Conservation (phyloP, 1,140 invertebrate species). For the Ladona fulva region DNA sequence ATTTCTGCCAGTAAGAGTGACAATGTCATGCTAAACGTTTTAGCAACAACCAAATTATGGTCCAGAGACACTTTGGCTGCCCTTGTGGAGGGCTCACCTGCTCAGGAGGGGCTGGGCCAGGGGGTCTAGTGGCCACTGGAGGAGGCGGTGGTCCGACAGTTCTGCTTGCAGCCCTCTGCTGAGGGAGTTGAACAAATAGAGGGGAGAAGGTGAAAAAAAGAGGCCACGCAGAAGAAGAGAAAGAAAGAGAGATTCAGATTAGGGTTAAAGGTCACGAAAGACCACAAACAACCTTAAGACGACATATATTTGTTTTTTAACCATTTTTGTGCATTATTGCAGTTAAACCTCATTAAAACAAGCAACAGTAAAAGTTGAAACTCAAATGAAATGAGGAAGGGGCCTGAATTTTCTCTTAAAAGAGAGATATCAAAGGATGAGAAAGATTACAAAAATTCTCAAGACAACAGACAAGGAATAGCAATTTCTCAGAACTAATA, state of each 20-base stretch:
- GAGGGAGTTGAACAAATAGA: neutral
- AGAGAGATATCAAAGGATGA: too few relatives aligned
- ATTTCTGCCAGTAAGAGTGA: neutral
- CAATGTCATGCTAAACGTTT: neutral
- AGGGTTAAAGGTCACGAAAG: neutral
- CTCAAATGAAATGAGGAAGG: too few relatives aligned
- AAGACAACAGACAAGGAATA: too few relatives aligned
- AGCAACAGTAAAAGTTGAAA: too few relatives aligned
- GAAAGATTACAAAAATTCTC: too few relatives aligned
- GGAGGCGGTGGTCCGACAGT: neutral
- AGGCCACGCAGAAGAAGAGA: neutral
- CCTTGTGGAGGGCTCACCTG: conserved; percentile 40
- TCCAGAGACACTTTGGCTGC: conserved; percentile 7
- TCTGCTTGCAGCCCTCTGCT: conserved; percentile 15
- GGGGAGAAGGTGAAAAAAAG: neutral
- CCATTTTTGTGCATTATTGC: too few relatives aligned
- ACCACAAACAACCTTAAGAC: neutral
- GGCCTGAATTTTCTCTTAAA: too few relatives aligned
- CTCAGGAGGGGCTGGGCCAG: conserved; percentile 40
- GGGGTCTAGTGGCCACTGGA: conserved; percentile 10
- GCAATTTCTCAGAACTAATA: too few relatives aligned
- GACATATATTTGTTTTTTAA: too few relatives aligned
- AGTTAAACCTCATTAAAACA: too few relatives aligned
- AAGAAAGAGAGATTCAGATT: neutral
- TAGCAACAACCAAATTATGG: neutral